Evolutionary conservation across 2,888 invertebrate species (phyloP).

Genomic region (Zonitis immaculata): DNA sequence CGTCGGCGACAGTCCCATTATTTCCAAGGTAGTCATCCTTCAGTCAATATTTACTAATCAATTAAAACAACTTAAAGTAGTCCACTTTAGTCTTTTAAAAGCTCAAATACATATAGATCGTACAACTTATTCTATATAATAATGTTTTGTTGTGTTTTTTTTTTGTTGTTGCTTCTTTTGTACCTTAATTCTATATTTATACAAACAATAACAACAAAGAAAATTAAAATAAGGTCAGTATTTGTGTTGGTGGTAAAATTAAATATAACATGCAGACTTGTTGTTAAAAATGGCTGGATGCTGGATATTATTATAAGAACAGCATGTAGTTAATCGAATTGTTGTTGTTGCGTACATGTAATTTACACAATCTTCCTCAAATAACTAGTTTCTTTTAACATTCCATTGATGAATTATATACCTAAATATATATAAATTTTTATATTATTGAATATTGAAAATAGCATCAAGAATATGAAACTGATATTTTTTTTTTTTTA

Average conservation of each 20-base stretch:
- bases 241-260: neutral
- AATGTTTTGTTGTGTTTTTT: neutral
- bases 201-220: too few relatives aligned
- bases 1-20: neutral
- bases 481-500: neutral
- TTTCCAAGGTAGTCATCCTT: neutral
- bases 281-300: neutral
- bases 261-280: constrained; percentile 1
- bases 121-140: neutral
- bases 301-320: constrained; percentile 1
- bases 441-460: neutral
- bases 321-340: constrained; percentile 2
- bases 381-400: neutral
- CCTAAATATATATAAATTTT: too few relatives aligned
- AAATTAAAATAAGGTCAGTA: neutral
- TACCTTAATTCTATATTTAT: too few relatives aligned
- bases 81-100: neutral
- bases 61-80: constrained; percentile 1
- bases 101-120: neutral
- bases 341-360: neutral
- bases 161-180: neutral
- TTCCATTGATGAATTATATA: neutral
- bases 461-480: neutral
- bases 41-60: constrained; percentile 3
- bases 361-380: neutral